These are phyloP conservation scores for Mimas tiliae DNA, from an alignment of 2,888 invertebrate genomes.

Conservation along the genomic window DNA sequence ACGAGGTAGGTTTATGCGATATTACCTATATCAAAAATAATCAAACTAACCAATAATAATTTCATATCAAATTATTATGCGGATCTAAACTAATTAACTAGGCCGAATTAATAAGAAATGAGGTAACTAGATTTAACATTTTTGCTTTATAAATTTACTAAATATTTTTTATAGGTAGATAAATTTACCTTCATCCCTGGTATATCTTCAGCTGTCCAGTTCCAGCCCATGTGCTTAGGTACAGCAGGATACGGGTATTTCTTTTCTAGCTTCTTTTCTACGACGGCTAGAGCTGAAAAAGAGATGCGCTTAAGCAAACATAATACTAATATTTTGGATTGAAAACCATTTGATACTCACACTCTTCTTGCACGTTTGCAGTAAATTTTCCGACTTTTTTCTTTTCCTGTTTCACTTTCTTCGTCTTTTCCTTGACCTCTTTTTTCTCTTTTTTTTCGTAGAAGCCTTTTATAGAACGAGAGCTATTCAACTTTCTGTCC, in stretches of 20 bases:
- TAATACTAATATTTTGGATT: background rate
- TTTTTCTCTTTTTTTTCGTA: slow-evolving; percentile 42
- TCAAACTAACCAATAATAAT: too few relatives aligned
- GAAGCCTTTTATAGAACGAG: slow-evolving; percentile 46
- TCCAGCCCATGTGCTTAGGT: slow-evolving; percentile 77
- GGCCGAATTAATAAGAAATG: too few relatives aligned
- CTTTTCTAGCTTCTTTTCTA: slow-evolving; percentile 51
- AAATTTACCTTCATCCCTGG: slow-evolving; percentile 70
- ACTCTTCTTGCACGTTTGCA: slow-evolving; percentile 50
- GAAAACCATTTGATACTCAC: slow-evolving; percentile 44
- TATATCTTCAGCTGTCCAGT: slow-evolving; percentile 75
- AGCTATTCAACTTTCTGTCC: slow-evolving; percentile 36
- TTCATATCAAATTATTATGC: too few relatives aligned
- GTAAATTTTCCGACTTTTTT: slow-evolving; percentile 63
- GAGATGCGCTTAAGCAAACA: slow-evolving; percentile 8
- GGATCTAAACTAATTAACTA: too few relatives aligned
- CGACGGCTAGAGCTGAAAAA: slow-evolving; percentile 46
- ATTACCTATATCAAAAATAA: too few relatives aligned
- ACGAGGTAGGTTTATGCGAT: too few relatives aligned
- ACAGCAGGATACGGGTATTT: slow-evolving; percentile 69
- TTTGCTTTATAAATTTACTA: too few relatives aligned
- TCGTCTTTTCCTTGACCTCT: slow-evolving; percentile 44
- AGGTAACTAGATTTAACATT: too few relatives aligned
- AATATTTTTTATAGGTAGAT: background rate
- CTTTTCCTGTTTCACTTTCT: slow-evolving; percentile 48